Conservation (phyloP, 2,888 invertebrate species). For the Corbicula japonica region DNA sequence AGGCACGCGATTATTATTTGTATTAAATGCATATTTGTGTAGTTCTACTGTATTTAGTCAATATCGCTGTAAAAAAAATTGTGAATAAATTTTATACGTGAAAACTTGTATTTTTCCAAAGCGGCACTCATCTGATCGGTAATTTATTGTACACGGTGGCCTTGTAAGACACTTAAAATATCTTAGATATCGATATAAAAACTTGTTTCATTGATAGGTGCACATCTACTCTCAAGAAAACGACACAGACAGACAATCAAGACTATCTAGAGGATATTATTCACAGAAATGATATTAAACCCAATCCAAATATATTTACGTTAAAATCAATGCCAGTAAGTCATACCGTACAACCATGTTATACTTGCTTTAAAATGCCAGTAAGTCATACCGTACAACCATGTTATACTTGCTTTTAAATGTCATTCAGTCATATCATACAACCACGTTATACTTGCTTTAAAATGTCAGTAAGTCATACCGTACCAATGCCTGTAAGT, state of each 20-base stretch:
- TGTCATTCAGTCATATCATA: not conserved
- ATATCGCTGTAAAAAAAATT: not conserved
- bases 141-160: not conserved
- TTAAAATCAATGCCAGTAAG: constrained; percentile 7
- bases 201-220: constrained; percentile 17
- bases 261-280: constrained; percentile 23
- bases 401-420: not conserved
- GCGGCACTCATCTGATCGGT: not conserved
- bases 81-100: not conserved
- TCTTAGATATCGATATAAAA: not conserved
- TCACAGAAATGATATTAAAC: constrained; percentile 13
- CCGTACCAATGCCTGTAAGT: too few relatives aligned
- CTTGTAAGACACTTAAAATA: too few relatives aligned
- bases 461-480: not conserved
- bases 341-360: not conserved
- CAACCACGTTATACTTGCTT: not conserved
- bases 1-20: too few relatives aligned
- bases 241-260: constrained; percentile 6
- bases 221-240: not conserved
- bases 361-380: not conserved
- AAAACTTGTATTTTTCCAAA: not conserved
- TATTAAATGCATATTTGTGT: too few relatives aligned
- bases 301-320: constrained; percentile 17
- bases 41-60: too few relatives aligned
- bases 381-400: not conserved